Conservation (phyloP, 2,888 invertebrate species). For the Ametastegia equiseti region DNA sequence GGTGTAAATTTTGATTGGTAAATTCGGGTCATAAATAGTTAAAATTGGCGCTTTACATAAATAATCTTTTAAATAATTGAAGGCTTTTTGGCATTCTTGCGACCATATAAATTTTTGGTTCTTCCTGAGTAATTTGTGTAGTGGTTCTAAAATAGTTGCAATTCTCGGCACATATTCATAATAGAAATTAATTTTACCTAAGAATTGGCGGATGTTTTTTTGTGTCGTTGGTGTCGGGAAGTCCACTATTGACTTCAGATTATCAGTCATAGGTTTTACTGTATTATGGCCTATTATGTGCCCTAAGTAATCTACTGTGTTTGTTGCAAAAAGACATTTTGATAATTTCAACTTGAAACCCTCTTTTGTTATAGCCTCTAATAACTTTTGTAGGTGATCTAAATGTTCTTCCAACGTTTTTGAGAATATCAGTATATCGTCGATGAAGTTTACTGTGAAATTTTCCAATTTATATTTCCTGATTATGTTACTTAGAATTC, state of each 20-base stretch:
- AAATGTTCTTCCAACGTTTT: slow-evolving; percentile 51
- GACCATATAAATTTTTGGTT: not conserved
- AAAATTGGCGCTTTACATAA: slow-evolving; percentile 59
- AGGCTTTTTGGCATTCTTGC: not conserved
- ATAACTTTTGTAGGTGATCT: slow-evolving; percentile 41
- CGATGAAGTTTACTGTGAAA: slow-evolving; percentile 54
- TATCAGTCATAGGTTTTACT: slow-evolving; percentile 54
- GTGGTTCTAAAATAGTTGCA: slow-evolving; percentile 24
- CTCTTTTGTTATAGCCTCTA: slow-evolving; percentile 53
- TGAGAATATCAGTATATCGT: slow-evolving; percentile 53
- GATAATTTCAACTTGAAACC: slow-evolving; percentile 53
- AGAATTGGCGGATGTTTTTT: slow-evolving; percentile 51
- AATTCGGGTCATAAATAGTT: slow-evolving; percentile 59
- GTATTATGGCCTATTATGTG: slow-evolving; percentile 46
- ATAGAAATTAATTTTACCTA: slow-evolving; percentile 51
- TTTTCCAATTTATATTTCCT: slow-evolving; percentile 48
- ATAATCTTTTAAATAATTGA: not conserved
- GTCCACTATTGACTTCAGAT: slow-evolving; percentile 50
- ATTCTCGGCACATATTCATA: not conserved
- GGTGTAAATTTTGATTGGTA: slow-evolving; percentile 59
- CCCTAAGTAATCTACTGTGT: slow-evolving; percentile 47
- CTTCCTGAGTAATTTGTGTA: slow-evolving; percentile 28
- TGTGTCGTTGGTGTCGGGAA: slow-evolving; percentile 51
- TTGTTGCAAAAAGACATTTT: slow-evolving; percentile 47
- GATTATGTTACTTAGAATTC: slow-evolving; percentile 53